phyloP scores from a whole-genome alignment of 1,140 invertebrate species.

The Eriosoma lanigerum region DNA sequence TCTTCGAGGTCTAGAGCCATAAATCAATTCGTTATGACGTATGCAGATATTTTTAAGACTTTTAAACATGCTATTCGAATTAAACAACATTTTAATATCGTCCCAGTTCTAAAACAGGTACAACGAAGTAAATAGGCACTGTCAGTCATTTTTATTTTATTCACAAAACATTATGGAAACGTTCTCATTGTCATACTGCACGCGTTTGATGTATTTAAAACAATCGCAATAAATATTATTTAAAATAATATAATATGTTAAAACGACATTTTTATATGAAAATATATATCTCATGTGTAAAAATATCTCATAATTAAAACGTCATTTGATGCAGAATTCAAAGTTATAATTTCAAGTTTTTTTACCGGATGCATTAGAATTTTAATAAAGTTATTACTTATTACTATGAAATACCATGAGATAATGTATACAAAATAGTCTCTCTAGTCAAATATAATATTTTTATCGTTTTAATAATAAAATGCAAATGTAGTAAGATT shows the following conservation, averaged over 20 bases:
- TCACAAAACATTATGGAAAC: too few species aligned
- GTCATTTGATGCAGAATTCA: neutral
- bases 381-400: conserved; percentile 20
- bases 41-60: too few species aligned
- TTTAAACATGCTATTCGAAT: too few species aligned
- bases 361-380: neutral
- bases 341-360: neutral
- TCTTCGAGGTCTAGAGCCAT: too few species aligned
- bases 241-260: neutral
- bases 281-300: neutral
- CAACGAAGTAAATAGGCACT: too few species aligned
- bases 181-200: neutral
- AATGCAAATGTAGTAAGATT: conserved; percentile 25
- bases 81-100: too few species aligned
- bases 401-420: neutral
- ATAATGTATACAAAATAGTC: neutral
- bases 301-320: neutral
- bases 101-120: too few species aligned
- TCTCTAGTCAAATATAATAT: neutral
- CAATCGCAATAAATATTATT: too few species aligned
- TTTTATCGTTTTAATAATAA: conserved; percentile 31
- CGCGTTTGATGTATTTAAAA: neutral
- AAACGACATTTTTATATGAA: conserved; percentile 5
- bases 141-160: too few species aligned
- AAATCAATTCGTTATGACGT: too few species aligned